Conservation (phyloP, 1,140 invertebrate genomes). For the Mamestra configurata region DNA sequence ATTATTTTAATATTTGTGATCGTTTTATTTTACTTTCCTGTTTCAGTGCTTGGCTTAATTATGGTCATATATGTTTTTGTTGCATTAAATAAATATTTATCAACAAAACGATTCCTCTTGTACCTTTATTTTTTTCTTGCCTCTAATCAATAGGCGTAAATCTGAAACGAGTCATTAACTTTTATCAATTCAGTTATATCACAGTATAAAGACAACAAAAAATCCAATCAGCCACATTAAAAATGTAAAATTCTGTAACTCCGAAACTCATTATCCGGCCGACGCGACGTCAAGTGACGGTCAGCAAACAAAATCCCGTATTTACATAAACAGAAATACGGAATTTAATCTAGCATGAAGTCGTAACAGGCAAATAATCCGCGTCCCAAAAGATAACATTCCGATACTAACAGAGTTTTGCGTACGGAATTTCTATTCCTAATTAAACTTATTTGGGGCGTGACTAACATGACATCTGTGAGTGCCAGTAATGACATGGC, state of each 20-base stretch:
- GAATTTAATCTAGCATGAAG: slow-evolving; percentile 42
- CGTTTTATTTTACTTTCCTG: too few relatives aligned
- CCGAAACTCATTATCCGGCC: slow-evolving; percentile 20
- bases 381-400: slow-evolving; percentile 30
- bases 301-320: slow-evolving; percentile 33
- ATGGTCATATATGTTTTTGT: too few relatives aligned
- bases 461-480: slow-evolving; percentile 47
- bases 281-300: slow-evolving; percentile 16
- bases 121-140: too few relatives aligned
- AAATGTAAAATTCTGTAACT: background rate
- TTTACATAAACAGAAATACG: slow-evolving; percentile 41
- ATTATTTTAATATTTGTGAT: too few relatives aligned
- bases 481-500: slow-evolving; percentile 40
- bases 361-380: slow-evolving; percentile 15
- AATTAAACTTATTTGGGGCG: slow-evolving; percentile 50
- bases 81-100: too few relatives aligned
- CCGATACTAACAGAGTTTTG: slow-evolving; percentile 37
- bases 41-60: too few relatives aligned
- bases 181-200: too few relatives aligned
- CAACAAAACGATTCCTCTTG: too few relatives aligned
- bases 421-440: slow-evolving; percentile 45
- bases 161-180: too few relatives aligned
- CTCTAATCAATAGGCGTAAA: too few relatives aligned
- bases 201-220: background rate
- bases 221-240: background rate